Evolutionary conservation across 2,888 invertebrate species (phyloP).

Genomic region (Nebria brevicollis): DNA sequence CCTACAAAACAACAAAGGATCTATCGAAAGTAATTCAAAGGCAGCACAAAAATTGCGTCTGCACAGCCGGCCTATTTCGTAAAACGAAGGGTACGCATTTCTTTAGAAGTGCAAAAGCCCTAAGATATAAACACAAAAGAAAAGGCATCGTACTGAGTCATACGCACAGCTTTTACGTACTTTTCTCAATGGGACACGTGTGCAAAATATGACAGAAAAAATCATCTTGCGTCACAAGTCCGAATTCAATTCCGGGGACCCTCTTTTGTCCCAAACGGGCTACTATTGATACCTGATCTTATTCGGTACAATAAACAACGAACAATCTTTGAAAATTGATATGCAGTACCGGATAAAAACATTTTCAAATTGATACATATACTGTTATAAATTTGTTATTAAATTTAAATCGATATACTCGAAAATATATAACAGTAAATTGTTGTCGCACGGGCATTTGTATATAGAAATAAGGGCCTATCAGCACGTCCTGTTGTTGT

Average conservation of each 20-base stretch:
- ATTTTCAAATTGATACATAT: background rate
- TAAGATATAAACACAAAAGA: background rate
- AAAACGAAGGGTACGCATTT: background rate
- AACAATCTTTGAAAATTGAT: background rate
- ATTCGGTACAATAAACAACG: slow-evolving; percentile 8
- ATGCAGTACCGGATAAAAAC: background rate
- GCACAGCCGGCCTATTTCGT: background rate
- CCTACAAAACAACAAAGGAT: background rate
- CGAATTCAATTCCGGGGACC: background rate
- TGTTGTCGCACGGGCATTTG: too few relatives aligned
- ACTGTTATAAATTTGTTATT: background rate
- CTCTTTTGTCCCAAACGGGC: background rate
- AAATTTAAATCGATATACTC: too few relatives aligned
- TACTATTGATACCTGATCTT: slow-evolving; percentile 10
- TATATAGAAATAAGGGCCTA: too few relatives aligned
- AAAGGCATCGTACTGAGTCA: slow-evolving; percentile 4
- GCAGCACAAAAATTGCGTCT: background rate
- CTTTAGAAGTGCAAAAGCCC: background rate
- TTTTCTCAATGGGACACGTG: slow-evolving; percentile 14
- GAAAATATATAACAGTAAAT: too few relatives aligned
- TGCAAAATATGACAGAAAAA: slow-evolving; percentile 14
- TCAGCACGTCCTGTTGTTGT: too few relatives aligned
- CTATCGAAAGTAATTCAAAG: background rate
- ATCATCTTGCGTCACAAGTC: slow-evolving; percentile 12
- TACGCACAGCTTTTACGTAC: background rate